Percentiles rank a stretch among this genome's conserved stretches.
These are phyloP conservation scores for Acleris cristana DNA, from an alignment of 2,888 invertebrate species.

Conservation along the genomic window DNA sequence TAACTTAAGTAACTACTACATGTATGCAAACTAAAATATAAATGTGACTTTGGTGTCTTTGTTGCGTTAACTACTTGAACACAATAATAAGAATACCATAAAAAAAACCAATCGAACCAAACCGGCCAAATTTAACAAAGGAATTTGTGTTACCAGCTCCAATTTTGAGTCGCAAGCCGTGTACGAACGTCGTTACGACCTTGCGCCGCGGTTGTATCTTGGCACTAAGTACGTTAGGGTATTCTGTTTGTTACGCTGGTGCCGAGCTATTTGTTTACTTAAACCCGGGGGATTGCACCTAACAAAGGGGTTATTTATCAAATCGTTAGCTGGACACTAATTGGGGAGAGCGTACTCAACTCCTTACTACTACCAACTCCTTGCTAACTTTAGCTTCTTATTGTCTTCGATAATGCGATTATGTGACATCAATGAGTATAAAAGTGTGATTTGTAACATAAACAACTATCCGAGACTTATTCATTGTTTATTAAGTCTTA, in stretches of 20 bases:
- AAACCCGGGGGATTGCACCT: constrained; percentile 17
- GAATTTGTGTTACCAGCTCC: not conserved
- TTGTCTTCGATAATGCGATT: not conserved
- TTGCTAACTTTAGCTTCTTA: not conserved
- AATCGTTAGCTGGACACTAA: constrained; percentile 26
- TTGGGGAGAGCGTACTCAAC: constrained; percentile 6
- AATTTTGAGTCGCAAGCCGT: constrained; percentile 1
- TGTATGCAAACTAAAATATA: too few relatives aligned
- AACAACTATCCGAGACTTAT: too few relatives aligned
- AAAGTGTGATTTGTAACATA: too few relatives aligned
- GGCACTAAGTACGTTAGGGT: constrained; percentile 30
- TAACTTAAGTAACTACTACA: too few relatives aligned
- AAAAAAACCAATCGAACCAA: too few relatives aligned
- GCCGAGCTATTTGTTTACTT: constrained; percentile 30
- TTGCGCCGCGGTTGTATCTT: constrained; percentile 27
- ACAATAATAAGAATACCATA: too few relatives aligned
- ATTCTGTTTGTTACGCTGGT: constrained; percentile 32
- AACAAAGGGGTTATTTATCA: constrained; percentile 32
- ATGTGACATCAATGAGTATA: too few relatives aligned
- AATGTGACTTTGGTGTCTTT: too few relatives aligned
- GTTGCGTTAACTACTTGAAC: too few relatives aligned
- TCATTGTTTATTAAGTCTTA: too few relatives aligned
- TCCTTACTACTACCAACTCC: not conserved
- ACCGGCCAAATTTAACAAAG: not conserved
- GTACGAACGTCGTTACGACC: constrained; percentile 4